Base-by-base conservation (phyloP, 2,888 invertebrate species). In the Chalcis sispes region DNA sequence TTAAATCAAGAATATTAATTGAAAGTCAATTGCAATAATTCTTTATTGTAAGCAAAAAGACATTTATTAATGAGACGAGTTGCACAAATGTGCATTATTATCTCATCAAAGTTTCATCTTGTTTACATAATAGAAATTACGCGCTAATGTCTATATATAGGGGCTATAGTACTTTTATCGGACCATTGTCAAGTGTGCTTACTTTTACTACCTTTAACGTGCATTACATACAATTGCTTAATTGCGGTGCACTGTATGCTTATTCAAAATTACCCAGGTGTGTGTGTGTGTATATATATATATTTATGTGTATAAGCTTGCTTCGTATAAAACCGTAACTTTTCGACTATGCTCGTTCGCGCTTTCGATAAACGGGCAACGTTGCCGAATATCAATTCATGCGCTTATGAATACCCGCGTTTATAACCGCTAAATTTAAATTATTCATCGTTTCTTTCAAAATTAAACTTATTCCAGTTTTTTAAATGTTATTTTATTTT, bases 71-170 rank as follows among this genome's bases (percentile, higher is more conserved):
- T n/a, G n/a, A n/a, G 36, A 4, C 36, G 10, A 36, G 36, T 4
- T 36, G 36, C 36, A 36, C 15, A 13, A 13, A 13, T 13, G 42
- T 13, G 42, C 15, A 42, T 13, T 3, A 3, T 42, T 65, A 52
- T 36, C 65, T 65, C 50, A 40, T 36, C 20, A 29, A 52, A 52
- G 36, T 36, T 65, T 65, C 65, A 1, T n/a, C 27, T 8, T n/a
- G 66, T 75, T 79, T 75, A 80, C 73, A 75, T 80, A 80, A 79
- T 75, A 42, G 64, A 65, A 75, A 78, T 75, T 65, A 27, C 56
- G 56, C 42, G 52, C 8, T 54, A 69, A 13, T 54, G 36, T 36
- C 3, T 18, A 32, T 8, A 32, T 25, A 27, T 20, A 20, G 8
- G 46, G 50, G 18, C 2, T 36, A 52, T 48, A 64, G 48, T 29